phyloP scores from a whole-genome alignment of 2,888 invertebrate genomes.

The Cremastinae sp. region DNA sequence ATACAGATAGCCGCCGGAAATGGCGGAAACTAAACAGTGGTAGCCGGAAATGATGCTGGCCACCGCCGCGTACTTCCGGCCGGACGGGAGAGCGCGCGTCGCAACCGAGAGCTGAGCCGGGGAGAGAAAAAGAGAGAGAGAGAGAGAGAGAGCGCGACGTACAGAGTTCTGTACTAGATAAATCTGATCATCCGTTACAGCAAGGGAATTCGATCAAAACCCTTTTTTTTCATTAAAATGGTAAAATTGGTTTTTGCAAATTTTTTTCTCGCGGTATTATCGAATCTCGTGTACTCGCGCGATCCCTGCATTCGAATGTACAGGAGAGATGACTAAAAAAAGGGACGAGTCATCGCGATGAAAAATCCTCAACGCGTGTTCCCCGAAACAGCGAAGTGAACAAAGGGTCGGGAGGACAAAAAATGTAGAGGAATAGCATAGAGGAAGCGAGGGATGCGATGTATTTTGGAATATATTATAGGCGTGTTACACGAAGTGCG shows the following conservation, averaged over 20 bases:
- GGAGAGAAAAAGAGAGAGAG: slow-evolving; percentile 5
- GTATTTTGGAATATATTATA: slow-evolving; percentile 34
- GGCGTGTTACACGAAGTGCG: slow-evolving; percentile 4
- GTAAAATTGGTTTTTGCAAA: no score
- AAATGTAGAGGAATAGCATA: not conserved
- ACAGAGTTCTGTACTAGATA: slow-evolving; percentile 26
- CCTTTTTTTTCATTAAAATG: no score
- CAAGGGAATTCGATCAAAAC: slow-evolving; percentile 3
- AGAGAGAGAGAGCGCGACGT: slow-evolving; percentile 14
- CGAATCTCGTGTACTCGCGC: not conserved
- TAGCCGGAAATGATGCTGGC: slow-evolving; percentile 75
- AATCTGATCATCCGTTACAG: slow-evolving; percentile 60
- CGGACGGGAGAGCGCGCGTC: slow-evolving; percentile 11
- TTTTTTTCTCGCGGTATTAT: not conserved
- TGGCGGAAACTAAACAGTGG: slow-evolving; percentile 77
- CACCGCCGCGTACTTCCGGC: slow-evolving; percentile 73
- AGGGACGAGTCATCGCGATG: slow-evolving; percentile 20
- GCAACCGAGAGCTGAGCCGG: not conserved
- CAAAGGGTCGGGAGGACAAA: not conserved
- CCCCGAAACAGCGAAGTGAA: not conserved
- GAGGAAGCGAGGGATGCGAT: slow-evolving; percentile 14
- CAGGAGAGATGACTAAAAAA: slow-evolving; percentile 10
- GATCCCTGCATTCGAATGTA: slow-evolving; percentile 16
- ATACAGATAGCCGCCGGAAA: slow-evolving; percentile 74
- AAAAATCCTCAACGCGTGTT: slow-evolving; percentile 31